A percentile compares a stretch with the other conserved stretches of the same genome.
These are phyloP conservation scores for Dermatemys mawii DNA, from an alignment of 2,113 vertebrate species.

Conservation along the genomic window DNA sequence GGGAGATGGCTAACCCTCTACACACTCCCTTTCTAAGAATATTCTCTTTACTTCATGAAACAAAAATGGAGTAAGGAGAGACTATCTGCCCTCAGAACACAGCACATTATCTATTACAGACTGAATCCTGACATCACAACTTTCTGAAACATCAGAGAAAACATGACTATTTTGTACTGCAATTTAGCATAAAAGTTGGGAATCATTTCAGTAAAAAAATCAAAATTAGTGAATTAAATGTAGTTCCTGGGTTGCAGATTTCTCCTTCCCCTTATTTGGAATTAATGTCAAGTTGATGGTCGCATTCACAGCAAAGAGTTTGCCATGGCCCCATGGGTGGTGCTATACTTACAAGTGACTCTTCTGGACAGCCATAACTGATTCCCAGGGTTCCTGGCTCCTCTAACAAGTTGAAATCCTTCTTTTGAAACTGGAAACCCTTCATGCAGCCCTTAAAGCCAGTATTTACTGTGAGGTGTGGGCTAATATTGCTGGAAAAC, in stretches of 20 bases:
- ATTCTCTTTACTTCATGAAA: background rate
- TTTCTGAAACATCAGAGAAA: conserved; percentile 1
- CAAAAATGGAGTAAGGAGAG: background rate
- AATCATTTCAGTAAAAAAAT: background rate
- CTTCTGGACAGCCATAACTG: conserved; percentile 96
- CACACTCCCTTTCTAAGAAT: background rate
- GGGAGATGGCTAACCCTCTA: too few species aligned
- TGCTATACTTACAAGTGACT: conserved; percentile 88
- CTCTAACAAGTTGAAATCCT: conserved; percentile 96
- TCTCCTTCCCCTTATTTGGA: background rate
- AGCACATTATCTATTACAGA: background rate
- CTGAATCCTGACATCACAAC: background rate
- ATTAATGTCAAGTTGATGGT: background rate
- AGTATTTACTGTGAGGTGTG: conserved; percentile 82
- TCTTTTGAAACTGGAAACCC: conserved; percentile 98
- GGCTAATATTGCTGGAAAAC: conserved; percentile 73
- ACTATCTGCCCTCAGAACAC: background rate
- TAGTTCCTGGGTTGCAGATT: background rate
- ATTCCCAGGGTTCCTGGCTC: conserved; percentile 94
- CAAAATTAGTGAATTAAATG: background rate
- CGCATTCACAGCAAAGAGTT: background rate
- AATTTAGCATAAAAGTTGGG: background rate
- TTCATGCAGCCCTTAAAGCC: conserved; percentile 94
- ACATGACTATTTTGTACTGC: background rate
- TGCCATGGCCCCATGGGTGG: background rate